Evolutionary conservation across 1,140 invertebrate genomes (phyloP).

Genomic region (Drosophila truncata): DNA sequence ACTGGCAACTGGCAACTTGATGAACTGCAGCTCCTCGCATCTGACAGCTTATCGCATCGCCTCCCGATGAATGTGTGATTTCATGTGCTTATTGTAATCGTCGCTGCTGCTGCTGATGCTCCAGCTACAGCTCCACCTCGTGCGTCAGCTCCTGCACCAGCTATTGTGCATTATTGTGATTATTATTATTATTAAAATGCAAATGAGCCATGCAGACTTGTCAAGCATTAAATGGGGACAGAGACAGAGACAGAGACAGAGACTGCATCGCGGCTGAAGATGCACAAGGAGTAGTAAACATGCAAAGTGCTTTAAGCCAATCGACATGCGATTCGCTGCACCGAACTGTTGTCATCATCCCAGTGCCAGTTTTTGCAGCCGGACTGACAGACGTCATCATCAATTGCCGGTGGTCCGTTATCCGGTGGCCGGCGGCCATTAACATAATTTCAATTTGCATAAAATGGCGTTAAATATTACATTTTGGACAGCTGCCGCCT

Average conservation of each 20-base stretch:
- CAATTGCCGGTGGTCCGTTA: constrained; percentile 32
- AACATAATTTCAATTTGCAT: constrained; percentile 84
- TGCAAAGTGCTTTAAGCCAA: constrained; percentile 74
- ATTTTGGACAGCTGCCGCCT: constrained; percentile 65
- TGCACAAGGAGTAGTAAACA: constrained; percentile 38
- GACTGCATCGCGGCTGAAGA: constrained; percentile 28
- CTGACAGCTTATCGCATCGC: constrained; percentile 37
- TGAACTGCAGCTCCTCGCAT: constrained; percentile 45
- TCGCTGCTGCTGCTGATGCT: constrained; percentile 36
- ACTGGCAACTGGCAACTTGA: constrained; percentile 26
- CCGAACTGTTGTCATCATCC: constrained; percentile 1
- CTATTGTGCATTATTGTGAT: constrained; percentile 71
- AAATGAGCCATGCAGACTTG: constrained; percentile 64
- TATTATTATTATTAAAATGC: constrained; percentile 84
- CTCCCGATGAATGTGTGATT: constrained; percentile 56
- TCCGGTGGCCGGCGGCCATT: constrained; percentile 48
- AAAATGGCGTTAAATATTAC: constrained; percentile 81
- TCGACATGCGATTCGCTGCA: constrained; percentile 47
- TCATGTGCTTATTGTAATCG: constrained; percentile 66
- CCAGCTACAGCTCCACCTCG: neutral
- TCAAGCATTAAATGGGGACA: constrained; percentile 57
- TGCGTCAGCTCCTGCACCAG: neutral
- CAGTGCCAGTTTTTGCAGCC: constrained; percentile 9
- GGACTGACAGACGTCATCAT: constrained; percentile 34
- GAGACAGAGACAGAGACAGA: constrained; percentile 37